A percentile compares a stretch with the other conserved stretches of the same genome.
phyloP scores from a whole-genome alignment of 1,140 invertebrate genomes.

The Drosophila pseudoobscura region DNA sequence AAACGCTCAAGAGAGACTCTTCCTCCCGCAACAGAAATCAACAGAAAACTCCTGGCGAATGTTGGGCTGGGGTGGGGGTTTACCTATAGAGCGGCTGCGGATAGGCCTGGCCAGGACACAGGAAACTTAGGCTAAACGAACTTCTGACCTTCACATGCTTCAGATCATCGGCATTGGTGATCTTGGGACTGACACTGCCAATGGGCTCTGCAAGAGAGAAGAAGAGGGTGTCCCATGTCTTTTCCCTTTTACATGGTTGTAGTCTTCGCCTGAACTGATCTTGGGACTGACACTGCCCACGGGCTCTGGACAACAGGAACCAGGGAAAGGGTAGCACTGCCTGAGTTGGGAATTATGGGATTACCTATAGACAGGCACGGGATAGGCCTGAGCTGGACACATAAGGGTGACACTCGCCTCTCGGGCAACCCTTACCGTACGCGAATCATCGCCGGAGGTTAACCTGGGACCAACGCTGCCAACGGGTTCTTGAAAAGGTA shows the following conservation, averaged over 20 bases:
- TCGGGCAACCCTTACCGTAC: slow-evolving; percentile 83
- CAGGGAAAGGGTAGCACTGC: slow-evolving; percentile 34
- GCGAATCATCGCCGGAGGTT: slow-evolving; percentile 84
- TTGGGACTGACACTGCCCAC: slow-evolving; percentile 84
- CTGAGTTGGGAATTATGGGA: slow-evolving; percentile 23
- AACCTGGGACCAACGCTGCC: slow-evolving; percentile 86
- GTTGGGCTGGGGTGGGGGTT: slow-evolving; percentile 42
- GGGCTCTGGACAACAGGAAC: slow-evolving; percentile 70
- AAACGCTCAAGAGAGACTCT: not conserved
- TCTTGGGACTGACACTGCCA: slow-evolving; percentile 86
- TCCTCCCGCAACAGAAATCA: not conserved
- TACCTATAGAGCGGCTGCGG: slow-evolving; percentile 87
- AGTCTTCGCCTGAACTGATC: slow-evolving; percentile 81
- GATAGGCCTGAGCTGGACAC: slow-evolving; percentile 88
- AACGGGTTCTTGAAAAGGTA: slow-evolving; percentile 84
- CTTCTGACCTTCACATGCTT: slow-evolving; percentile 81
- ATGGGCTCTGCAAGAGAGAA: slow-evolving; percentile 79
- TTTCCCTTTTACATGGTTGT: slow-evolving; percentile 61
- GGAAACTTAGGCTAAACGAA: slow-evolving; percentile 84
- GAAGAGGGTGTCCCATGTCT: slow-evolving; percentile 31
- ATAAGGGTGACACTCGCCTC: slow-evolving; percentile 84
- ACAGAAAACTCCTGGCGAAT: slow-evolving; percentile 8
- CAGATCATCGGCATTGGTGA: slow-evolving; percentile 84
- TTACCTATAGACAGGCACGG: slow-evolving; percentile 88
- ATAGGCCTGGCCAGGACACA: slow-evolving; percentile 90